Conservation (phyloP, 1,140 invertebrate species). For the Microplitis mediator region DNA sequence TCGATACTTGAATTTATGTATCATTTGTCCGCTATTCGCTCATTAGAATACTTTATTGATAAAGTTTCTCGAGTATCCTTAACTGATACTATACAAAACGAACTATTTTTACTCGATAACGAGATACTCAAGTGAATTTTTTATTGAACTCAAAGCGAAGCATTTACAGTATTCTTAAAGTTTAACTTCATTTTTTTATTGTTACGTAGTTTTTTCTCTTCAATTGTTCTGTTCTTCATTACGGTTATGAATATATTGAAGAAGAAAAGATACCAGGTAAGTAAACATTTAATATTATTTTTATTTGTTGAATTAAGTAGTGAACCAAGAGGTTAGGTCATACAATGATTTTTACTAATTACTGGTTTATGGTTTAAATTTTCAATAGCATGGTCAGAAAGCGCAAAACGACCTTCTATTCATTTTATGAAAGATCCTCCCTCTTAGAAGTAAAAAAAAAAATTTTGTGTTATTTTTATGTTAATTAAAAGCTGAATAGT, state of each 20-base stretch:
- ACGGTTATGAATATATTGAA: too few relatives aligned
- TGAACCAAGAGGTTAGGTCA: neutral
- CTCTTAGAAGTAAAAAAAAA: too few relatives aligned
- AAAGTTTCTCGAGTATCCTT: neutral
- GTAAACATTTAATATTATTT: neutral
- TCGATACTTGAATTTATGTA: slow-evolving; percentile 17
- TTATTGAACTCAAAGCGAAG: neutral
- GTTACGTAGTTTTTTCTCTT: neutral
- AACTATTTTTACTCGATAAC: neutral
- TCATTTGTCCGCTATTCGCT: neutral
- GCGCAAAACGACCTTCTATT: neutral
- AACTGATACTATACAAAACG: neutral
- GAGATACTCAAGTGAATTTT: slow-evolving; percentile 10
- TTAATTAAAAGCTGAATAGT: too few relatives aligned
- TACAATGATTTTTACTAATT: neutral
- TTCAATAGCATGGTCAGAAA: too few relatives aligned
- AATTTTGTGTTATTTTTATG: too few relatives aligned
- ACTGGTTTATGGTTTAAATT: neutral
- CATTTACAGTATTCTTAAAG: neutral
- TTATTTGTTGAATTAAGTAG: neutral
- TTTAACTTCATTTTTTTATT: neutral
- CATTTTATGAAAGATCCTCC: neutral
- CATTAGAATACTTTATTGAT: slow-evolving; percentile 2
- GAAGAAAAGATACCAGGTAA: neutral
- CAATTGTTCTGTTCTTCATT: too few relatives aligned